Base-by-base conservation (phyloP, 2,888 invertebrate genomes). In the Phragmatobia fuliginosa region DNA sequence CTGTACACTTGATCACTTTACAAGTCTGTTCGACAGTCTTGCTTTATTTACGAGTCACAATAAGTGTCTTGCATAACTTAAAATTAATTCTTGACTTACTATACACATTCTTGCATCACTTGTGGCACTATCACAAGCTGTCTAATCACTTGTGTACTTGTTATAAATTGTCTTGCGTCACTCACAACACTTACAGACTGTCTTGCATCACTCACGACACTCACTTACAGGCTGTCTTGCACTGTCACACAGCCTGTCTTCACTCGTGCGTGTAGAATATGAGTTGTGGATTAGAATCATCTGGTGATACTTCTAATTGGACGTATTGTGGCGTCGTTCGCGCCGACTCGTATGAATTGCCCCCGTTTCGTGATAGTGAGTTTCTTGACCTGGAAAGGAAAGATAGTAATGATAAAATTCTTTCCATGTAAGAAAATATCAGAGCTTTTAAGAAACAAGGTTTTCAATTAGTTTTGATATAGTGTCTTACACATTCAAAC, bases 221-320 rank as follows among this genome's bases (percentile, higher is more conserved):
- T 68, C 65, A 58, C 59, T 68, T 60, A 61, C 45, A 62, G 70
- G 31, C 28, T 67, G 63, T 74, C 63, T 74, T 73, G 67, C 64
- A 68, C 18, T 66, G 62, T 63, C n/a, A 49, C 66, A 58, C 38
- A 2, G 21, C 56, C 21, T 74, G 63, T 68, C 68, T 66, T 93
- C 90, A 94, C 82, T 95, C 94, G 74, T 98, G 98, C 73, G 98
- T 97, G 93, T 98, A 98, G 86, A 98, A 98, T 87, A 98, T 97
- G 85, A 98, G 97, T 83, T 97, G 97, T 79, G 97, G 97, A 90
- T 97, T 97, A 68, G 97, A 97, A 75, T 96, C 96, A 70, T 95
- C 95, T 0, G 92, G 94, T 0, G 94, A 93, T 79, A 95, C 91
- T 75, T 95, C 95, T 14, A 95, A 80, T 68, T 95, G 95, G 0